Percentiles rank a stretch among this genome's conserved stretches.
These are phyloP conservation scores for Diarsia mendica DNA, from an alignment of 2,888 invertebrate genomes.

Conservation along the genomic window DNA sequence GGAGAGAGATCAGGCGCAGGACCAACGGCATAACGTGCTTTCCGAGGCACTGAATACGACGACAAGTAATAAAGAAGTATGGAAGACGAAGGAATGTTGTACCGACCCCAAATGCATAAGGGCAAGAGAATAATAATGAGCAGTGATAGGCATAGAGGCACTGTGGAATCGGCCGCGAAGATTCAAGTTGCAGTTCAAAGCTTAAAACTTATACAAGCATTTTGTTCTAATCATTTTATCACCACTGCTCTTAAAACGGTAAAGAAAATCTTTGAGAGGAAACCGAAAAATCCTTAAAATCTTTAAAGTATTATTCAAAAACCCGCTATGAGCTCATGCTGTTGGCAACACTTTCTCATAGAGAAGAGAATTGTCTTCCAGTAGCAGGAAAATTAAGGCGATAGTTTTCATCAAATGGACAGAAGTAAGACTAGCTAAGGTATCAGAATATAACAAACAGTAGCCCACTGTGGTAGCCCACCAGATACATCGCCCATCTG, in stretches of 20 bases:
- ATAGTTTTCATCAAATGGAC: neutral
- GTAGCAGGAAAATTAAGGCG: neutral
- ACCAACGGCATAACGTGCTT: no score
- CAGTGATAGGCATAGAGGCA: neutral
- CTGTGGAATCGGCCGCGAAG: no score
- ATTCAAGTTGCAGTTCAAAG: no score
- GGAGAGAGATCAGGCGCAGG: no score
- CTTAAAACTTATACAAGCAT: neutral
- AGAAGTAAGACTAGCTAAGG: neutral
- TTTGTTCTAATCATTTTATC: neutral
- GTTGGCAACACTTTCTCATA: neutral
- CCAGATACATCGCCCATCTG: neutral
- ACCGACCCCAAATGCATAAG: no score
- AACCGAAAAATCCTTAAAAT: neutral
- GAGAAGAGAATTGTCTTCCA: neutral
- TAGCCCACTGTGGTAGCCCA: neutral
- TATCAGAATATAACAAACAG: neutral
- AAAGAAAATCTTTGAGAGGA: no score
- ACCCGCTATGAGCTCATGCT: neutral
- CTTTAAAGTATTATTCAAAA: neutral
- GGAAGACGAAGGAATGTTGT: no score
- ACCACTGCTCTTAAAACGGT: neutral
- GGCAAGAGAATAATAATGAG: no score
- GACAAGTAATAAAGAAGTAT: no score
- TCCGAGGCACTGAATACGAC: no score